Percentiles rank a stretch among this genome's conserved stretches.
phyloP scores from a whole-genome alignment of 2,113 vertebrate genomes.

The Chlorodrepanis virens region DNA sequence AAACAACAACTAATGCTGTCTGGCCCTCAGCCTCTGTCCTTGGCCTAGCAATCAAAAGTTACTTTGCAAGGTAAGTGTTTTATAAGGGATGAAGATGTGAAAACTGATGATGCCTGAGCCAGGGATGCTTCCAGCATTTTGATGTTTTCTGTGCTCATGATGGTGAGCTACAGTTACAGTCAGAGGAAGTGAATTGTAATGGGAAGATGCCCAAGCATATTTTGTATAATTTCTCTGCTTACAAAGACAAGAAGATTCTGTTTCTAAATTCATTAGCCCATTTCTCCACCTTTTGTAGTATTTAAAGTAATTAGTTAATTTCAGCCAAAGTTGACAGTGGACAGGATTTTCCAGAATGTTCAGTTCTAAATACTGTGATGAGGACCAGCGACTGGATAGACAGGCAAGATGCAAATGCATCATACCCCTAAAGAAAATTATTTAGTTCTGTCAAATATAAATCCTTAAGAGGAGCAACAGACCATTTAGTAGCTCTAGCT shows the following conservation, averaged over 20 bases:
- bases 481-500: not conserved
- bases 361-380: not conserved
- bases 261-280: not conserved
- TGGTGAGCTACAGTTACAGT: not conserved
- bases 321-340: not conserved
- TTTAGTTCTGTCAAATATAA: not conserved
- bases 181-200: not conserved
- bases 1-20: not conserved
- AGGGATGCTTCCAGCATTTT: not conserved
- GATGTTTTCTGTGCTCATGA: not conserved
- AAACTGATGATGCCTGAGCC: not conserved
- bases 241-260: not conserved
- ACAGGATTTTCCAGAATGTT: not conserved
- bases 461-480: not conserved
- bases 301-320: not conserved
- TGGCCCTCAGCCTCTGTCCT: not conserved
- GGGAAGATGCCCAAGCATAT: not conserved
- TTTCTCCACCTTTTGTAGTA: not conserved
- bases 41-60: not conserved
- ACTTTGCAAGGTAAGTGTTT: not conserved
- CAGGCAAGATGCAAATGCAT: not conserved
- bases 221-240: not conserved
- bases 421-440: not conserved
- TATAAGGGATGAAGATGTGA: not conserved
- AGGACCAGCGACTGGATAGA: not conserved